A percentile compares a stretch with the other conserved stretches of the same genome.
Evolutionary conservation across 92 coral and sea anemone species (phyloP).

Genomic region (Epizoanthus stellaris): DNA sequence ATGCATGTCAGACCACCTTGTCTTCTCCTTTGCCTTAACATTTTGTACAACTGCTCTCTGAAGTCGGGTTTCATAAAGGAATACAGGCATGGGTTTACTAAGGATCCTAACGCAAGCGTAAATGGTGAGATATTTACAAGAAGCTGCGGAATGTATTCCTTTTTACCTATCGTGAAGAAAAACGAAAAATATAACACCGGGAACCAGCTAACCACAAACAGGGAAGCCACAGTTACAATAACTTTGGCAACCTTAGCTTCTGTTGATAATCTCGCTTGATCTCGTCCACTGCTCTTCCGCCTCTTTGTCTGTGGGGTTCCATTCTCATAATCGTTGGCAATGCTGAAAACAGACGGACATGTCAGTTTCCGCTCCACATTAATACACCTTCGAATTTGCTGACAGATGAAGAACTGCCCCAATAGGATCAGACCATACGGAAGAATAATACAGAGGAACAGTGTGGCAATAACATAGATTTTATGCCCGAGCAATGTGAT

Average conservation of each 20-base stretch:
- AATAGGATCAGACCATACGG: conserved; percentile 72
- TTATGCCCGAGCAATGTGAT: conserved; percentile 45
- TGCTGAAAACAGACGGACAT: conserved; percentile 1
- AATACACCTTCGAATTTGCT: conserved; percentile 72
- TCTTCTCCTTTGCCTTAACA: conserved; percentile 46
- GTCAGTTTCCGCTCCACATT: conserved; percentile 16
- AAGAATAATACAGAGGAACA: conserved; percentile 55
- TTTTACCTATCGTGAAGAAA: conserved; percentile 32
- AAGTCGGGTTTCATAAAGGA: conserved; percentile 92
- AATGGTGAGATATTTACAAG: conserved; percentile 73
- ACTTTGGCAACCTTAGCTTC: conserved; percentile 85
- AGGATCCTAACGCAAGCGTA: conserved; percentile 74
- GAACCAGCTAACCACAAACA: conserved; percentile 82
- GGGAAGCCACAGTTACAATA: conserved; percentile 73
- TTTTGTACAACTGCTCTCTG: conserved; percentile 63
- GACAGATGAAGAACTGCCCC: conserved; percentile 70
- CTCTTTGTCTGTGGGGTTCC: background rate
- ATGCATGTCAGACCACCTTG: background rate
- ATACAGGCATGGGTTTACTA: conserved; percentile 76
- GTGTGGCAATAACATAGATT: conserved; percentile 64
- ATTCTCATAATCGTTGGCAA: background rate
- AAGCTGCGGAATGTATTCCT: conserved; percentile 50
- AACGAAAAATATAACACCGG: conserved; percentile 73
- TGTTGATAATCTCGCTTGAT: conserved; percentile 57
- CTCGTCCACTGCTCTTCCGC: background rate